phyloP scores from a whole-genome alignment of 2,797 vertebrate genomes.

The Chelon auratus region DNA sequence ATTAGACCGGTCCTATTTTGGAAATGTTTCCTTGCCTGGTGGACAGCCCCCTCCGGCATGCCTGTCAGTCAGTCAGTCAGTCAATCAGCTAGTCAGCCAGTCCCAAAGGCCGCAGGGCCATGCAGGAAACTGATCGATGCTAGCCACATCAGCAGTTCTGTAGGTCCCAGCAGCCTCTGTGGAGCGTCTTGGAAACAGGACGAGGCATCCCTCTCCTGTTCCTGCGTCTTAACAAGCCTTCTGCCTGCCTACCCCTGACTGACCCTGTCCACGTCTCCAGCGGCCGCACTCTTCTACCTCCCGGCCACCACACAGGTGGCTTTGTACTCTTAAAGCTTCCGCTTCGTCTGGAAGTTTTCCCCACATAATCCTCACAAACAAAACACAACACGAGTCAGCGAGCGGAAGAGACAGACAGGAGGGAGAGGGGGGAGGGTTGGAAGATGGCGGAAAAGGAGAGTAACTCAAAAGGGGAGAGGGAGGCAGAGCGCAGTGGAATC shows the following conservation, averaged over 20 bases:
- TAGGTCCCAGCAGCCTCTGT: conserved; percentile 56
- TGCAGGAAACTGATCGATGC: conserved; percentile 71
- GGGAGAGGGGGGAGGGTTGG: background rate
- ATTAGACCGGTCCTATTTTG: conserved; percentile 13
- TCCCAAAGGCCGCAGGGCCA: conserved; percentile 50
- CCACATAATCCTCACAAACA: conserved; percentile 53
- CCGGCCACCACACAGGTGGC: conserved; percentile 45
- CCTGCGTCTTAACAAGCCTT: conserved; percentile 52
- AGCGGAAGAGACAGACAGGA: background rate
- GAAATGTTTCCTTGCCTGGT: conserved; percentile 24
- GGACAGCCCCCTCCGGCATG: conserved; percentile 15
- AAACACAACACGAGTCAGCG: conserved; percentile 41
- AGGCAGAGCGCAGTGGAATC: conserved; percentile 49
- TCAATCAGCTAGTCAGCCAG: conserved; percentile 43
- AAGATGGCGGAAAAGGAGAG: conserved; percentile 24
- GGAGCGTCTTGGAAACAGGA: conserved; percentile 51
- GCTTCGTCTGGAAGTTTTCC: conserved; percentile 46
- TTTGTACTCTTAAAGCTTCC: conserved; percentile 46
- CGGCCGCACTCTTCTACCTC: conserved; percentile 23
- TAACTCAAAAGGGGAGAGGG: conserved; percentile 29
- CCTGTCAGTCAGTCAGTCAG: conserved; percentile 26
- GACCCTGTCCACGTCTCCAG: conserved; percentile 27
- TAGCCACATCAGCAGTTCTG: conserved; percentile 76
- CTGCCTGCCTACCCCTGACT: conserved; percentile 35
- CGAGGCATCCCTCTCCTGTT: conserved; percentile 41